Evolutionary conservation across 2,888 invertebrate genomes (phyloP).

Genomic region (Leptopilina myrica): DNA sequence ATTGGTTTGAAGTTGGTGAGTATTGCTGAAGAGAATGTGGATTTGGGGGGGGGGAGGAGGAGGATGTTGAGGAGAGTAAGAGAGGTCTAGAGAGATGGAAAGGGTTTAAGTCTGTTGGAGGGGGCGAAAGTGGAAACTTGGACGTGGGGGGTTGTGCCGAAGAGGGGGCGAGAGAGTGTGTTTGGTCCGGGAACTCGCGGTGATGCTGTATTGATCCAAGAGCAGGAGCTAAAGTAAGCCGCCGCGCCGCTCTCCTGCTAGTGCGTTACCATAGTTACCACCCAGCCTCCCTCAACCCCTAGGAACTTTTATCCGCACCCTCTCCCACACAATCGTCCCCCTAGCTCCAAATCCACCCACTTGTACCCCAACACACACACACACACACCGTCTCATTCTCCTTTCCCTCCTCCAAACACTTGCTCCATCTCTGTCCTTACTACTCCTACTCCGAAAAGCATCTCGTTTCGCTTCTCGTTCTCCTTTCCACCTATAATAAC

Average conservation of each 20-base stretch:
- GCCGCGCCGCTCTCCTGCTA: conserved; percentile 58
- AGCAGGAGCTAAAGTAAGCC: conserved; percentile 73
- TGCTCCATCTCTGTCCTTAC: background rate
- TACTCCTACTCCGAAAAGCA: conserved; percentile 40
- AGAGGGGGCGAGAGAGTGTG: conserved; percentile 68
- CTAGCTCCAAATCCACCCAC: conserved; percentile 51
- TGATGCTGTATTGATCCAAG: conserved; percentile 76
- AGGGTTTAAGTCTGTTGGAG: conserved; percentile 14
- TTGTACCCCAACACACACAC: conserved; percentile 26
- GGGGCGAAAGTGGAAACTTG: conserved; percentile 44
- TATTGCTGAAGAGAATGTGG: conserved; percentile 33
- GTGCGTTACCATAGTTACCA: conserved; percentile 75
- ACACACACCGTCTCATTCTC: conserved; percentile 48
- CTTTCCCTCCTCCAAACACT: conserved; percentile 34
- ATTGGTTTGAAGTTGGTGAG: conserved; percentile 38
- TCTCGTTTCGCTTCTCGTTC: conserved; percentile 51
- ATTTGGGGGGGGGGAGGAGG: conserved; percentile 50
- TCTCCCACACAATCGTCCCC: conserved; percentile 60
- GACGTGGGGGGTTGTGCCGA: conserved; percentile 57
- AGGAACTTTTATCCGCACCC: conserved; percentile 50
- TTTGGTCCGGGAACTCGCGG: conserved; percentile 74
- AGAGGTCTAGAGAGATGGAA: conserved; percentile 48
- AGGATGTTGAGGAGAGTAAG: conserved; percentile 53
- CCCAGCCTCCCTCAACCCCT: conserved; percentile 68
- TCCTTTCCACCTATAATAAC: conserved; percentile 57